These are phyloP conservation scores for Palloptera scutellata DNA, from an alignment of 2,888 invertebrate species.

Conservation along the genomic window DNA sequence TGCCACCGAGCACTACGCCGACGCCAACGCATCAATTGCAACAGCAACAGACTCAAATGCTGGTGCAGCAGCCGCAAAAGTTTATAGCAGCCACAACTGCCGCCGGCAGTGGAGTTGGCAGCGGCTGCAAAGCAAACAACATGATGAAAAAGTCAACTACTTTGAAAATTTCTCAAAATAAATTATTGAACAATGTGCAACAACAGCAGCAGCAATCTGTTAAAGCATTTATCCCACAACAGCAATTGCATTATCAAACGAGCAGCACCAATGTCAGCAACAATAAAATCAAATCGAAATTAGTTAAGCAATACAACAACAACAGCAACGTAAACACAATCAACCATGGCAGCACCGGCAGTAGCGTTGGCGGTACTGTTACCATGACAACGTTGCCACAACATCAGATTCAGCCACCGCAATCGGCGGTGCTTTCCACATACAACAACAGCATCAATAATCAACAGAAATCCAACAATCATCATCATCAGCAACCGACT, in stretches of 20 bases:
- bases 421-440: conserved; percentile 37
- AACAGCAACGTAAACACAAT: conserved; percentile 45
- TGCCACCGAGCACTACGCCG: background rate
- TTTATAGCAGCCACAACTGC: conserved; percentile 36
- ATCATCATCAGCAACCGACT: conserved; percentile 40
- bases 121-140: conserved; percentile 47
- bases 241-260: conserved; percentile 46
- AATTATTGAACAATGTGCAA: conserved; percentile 46
- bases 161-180: conserved; percentile 46
- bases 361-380: conserved; percentile 45
- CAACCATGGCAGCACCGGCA: conserved; percentile 48
- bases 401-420: conserved; percentile 41
- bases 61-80: conserved; percentile 35
- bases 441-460: conserved; percentile 39
- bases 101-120: conserved; percentile 24
- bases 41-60: too few species aligned
- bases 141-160: conserved; percentile 50
- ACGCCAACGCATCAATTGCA: background rate
- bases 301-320: conserved; percentile 60
- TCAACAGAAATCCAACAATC: conserved; percentile 44
- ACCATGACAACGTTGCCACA: conserved; percentile 50
- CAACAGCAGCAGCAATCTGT: conserved; percentile 44
- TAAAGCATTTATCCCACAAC: conserved; percentile 49
- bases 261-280: conserved; percentile 36
- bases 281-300: conserved; percentile 50